Base-by-base conservation (phyloP, 2,888 invertebrate genomes). In the Tiliacea aurago region DNA sequence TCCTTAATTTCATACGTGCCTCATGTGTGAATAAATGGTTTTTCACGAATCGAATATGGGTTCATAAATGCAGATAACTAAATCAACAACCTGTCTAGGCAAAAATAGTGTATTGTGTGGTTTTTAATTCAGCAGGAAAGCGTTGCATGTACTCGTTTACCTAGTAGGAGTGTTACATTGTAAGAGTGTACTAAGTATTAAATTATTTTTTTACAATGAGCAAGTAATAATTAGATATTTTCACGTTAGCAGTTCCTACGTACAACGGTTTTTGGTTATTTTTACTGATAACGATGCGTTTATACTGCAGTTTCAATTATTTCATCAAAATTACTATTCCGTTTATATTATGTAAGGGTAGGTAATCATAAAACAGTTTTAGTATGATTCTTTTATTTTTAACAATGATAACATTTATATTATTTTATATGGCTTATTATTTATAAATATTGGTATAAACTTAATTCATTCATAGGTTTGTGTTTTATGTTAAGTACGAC, bases 391-490 rank as follows among this genome's bases (percentile, higher is more conserved):
- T 93, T 86, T 94, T 93, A 94, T 94, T 94, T 91, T 88, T 89
- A 94, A 94, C 94, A 94, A 93, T 87, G 82, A 89, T 91, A 93
- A 93, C 90, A 92, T 91, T 89, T 80, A 88, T 85, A 81, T 72
- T 80, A 88, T 85, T 47, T 64, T 75, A 58, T 53, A 80, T 75
- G 83, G 73, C 81, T 83, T 77, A 85, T 81, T 87, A 86, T 83
- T 84, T 75, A 84, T 80, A 88, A 87, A 88, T 75, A 83, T 81
- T 78, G 85, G 84, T 91, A 88, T 84, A 90, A 89, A 88, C 76
- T 76, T 73, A 55, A 64, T 81, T 74, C 64, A 64, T 81, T 74
- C 64, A 73, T 66, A 81, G 61, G 55, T 74, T n/a, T 45, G 61
- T 59, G 63, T 70, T 70, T 23, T 59, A n/a, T 37, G 77, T 83